A percentile compares a stretch with the other conserved stretches of the same genome.
These are phyloP conservation scores for Nansenia antarctica DNA, from an alignment of 2,113 vertebrate species.

Conservation along the genomic window DNA sequence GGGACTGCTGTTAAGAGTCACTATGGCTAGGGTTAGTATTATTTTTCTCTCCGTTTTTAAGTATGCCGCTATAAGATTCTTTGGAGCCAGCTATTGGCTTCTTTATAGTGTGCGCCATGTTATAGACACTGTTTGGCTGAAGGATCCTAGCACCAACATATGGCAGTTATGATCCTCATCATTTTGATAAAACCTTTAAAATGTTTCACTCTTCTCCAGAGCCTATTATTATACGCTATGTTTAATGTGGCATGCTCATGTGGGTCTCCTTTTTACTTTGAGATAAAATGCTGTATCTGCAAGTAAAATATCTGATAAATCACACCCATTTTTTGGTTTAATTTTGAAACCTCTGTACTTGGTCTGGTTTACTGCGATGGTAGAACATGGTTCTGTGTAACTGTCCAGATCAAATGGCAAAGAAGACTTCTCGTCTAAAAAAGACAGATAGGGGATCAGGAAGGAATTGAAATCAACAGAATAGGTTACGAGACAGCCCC, in stretches of 20 bases:
- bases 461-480: neutral
- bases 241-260: neutral
- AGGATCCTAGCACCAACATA: neutral
- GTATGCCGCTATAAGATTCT: neutral
- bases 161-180: neutral
- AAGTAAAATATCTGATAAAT: neutral
- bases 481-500: neutral
- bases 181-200: neutral
- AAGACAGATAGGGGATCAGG: neutral
- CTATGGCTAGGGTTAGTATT: neutral
- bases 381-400: too few relatives aligned
- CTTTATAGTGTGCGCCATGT: neutral
- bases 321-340: neutral
- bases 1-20: too few relatives aligned
- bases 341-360: neutral
- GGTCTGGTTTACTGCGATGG: too few relatives aligned
- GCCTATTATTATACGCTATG: neutral
- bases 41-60: neutral
- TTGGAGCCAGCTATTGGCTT: neutral
- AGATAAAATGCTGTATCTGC: neutral
- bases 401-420: too few relatives aligned
- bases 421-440: too few relatives aligned
- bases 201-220: neutral
- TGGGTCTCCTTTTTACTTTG: neutral
- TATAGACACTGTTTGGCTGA: neutral